A percentile compares a stretch with the other conserved stretches of the same genome.
These are phyloP conservation scores for Rhea americana DNA, from an alignment of 2,113 vertebrate genomes.

Conservation along the genomic window DNA sequence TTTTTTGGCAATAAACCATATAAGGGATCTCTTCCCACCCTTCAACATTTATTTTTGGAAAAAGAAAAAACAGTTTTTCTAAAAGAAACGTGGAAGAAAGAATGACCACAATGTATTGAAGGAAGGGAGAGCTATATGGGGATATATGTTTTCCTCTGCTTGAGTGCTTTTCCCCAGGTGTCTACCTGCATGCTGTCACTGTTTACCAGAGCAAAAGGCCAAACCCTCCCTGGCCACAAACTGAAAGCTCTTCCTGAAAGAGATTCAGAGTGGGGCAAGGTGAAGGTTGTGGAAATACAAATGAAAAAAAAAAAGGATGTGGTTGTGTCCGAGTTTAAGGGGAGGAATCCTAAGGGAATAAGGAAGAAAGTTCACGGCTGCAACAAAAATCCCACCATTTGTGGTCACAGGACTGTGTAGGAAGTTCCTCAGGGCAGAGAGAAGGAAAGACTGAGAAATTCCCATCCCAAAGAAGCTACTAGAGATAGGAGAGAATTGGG, in stretches of 20 bases:
- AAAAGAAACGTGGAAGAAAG: background rate
- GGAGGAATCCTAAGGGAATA: no score
- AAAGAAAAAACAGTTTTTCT: background rate
- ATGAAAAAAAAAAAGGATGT: rapidly evolving
- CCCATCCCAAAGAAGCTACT: no score
- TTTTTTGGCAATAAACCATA: background rate
- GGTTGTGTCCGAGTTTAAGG: no score
- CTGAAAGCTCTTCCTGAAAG: background rate
- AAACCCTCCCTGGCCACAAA: background rate
- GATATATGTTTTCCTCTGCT: background rate
- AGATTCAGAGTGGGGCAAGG: no score
- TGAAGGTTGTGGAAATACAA: background rate
- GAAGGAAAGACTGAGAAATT: no score
- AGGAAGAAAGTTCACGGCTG: no score
- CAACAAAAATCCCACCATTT: no score
- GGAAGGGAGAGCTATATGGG: background rate
- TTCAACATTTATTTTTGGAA: background rate
- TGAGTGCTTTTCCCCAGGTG: no score
- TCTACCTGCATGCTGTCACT: background rate
- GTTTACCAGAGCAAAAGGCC: background rate
- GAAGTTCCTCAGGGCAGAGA: no score
- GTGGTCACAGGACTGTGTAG: no score
- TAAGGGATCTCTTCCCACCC: background rate
- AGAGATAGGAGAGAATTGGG: no score
- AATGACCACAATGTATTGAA: background rate